Evolutionary conservation across 1,140 invertebrate species (phyloP).

Genomic region (Danaus plexippus): DNA sequence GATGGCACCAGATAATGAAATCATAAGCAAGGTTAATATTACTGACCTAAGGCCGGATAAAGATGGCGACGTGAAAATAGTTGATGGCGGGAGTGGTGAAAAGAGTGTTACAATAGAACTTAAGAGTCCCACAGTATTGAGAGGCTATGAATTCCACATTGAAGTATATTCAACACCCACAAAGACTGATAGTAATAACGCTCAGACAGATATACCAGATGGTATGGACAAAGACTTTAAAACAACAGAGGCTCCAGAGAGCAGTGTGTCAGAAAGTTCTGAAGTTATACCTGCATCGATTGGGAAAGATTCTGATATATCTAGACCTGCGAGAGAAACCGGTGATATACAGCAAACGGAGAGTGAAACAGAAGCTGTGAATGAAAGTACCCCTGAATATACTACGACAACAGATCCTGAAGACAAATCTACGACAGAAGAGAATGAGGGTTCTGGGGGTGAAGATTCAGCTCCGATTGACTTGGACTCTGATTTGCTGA

Average conservation of each 20-base stretch:
- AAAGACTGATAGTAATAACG: slow-evolving; percentile 10
- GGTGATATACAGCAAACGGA: not conserved
- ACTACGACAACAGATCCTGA: not conserved
- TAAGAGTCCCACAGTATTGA: slow-evolving; percentile 50
- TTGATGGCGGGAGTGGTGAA: slow-evolving; percentile 44
- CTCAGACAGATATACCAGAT: not conserved
- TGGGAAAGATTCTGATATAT: not conserved
- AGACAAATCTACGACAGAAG: slow-evolving; percentile 1
- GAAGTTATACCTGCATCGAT: slow-evolving; percentile 6
- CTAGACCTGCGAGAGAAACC: slow-evolving; percentile 1
- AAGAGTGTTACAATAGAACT: slow-evolving; percentile 54
- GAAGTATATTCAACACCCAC: slow-evolving; percentile 35
- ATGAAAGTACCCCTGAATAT: not conserved
- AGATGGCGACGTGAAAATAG: slow-evolving; percentile 47
- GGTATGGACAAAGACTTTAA: not conserved
- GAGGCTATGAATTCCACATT: slow-evolving; percentile 53
- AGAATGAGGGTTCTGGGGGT: no score
- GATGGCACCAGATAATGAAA: slow-evolving; percentile 34
- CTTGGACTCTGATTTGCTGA: no score
- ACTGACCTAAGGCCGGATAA: slow-evolving; percentile 49
- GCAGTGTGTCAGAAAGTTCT: slow-evolving; percentile 6
- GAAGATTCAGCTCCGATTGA: no score
- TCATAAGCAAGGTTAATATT: slow-evolving; percentile 44
- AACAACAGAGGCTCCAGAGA: not conserved
- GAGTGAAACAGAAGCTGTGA: no score